Percentiles rank a stretch among this genome's conserved stretches.
phyloP scores from a whole-genome alignment of 2,113 vertebrate species.

The Hyperoodon ampullatus region DNA sequence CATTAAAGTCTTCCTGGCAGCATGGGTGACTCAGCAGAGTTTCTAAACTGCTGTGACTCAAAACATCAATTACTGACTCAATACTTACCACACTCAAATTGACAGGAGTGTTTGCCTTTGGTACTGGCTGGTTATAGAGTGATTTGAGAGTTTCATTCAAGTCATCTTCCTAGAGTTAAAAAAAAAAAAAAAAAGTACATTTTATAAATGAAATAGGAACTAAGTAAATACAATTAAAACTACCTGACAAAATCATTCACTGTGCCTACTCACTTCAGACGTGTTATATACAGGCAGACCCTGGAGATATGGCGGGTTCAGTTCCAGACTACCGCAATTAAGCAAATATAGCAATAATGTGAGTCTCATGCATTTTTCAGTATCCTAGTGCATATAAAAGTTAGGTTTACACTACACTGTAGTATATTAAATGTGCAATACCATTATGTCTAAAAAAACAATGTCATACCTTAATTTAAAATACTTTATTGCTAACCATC shows the following conservation, averaged over 20 bases:
- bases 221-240: background rate
- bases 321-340: background rate
- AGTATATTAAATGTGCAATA: background rate
- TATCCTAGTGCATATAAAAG: background rate
- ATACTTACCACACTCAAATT: conserved; percentile 96
- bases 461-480: background rate
- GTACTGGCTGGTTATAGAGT: conserved; percentile 93
- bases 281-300: background rate
- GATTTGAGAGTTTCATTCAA: conserved; percentile 95
- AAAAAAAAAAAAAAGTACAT: conserved; percentile 14
- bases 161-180: conserved; percentile 91
- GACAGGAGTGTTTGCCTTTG: conserved; percentile 94
- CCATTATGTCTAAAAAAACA: background rate
- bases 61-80: background rate
- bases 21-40: background rate
- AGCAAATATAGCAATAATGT: background rate
- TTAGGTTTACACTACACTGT: background rate
- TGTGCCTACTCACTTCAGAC: background rate
- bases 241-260: background rate
- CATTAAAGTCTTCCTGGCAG: background rate
- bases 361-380: background rate
- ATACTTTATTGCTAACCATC: background rate
- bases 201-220: background rate
- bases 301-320: accelerated
- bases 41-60: background rate